These are phyloP conservation scores for Pyrgus malvae DNA, from an alignment of 2,888 invertebrate species.

Conservation along the genomic window DNA sequence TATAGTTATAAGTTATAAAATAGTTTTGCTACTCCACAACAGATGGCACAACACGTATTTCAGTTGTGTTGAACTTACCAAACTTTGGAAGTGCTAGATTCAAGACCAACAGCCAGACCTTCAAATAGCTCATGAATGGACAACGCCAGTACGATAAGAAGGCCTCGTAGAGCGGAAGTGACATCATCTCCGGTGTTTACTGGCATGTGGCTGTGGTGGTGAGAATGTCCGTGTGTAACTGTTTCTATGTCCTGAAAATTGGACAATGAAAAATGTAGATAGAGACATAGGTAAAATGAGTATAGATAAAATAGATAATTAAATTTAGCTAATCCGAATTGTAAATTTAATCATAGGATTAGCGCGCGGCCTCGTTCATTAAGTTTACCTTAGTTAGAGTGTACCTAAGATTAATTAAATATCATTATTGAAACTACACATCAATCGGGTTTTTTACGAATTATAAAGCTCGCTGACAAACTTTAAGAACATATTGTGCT, in stretches of 20 bases:
- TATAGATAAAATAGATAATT: too few species aligned
- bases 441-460: too few species aligned
- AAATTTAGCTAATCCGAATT: too few species aligned
- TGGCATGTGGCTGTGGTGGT: conserved; percentile 78
- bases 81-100: conserved; percentile 77
- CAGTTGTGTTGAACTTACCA: conserved; percentile 49
- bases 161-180: conserved; percentile 84
- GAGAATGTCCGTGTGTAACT: conserved; percentile 48
- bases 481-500: too few species aligned
- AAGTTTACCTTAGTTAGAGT: too few species aligned
- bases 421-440: too few species aligned
- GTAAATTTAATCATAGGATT: too few species aligned
- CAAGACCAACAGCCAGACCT: conserved; percentile 91
- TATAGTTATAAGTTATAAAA: not conserved
- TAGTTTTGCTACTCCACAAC: conserved; percentile 36
- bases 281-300: too few species aligned
- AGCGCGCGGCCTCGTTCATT: too few species aligned
- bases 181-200: conserved; percentile 62
- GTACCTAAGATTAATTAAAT: too few species aligned
- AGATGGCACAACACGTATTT: conserved; percentile 39
- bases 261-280: not conserved
- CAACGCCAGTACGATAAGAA: conserved; percentile 90
- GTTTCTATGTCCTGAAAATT: conserved; percentile 55
- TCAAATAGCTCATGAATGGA: conserved; percentile 94
- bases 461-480: too few species aligned